Conservation (phyloP, 2,113 vertebrate species). For the Phrynosoma blainvillii region DNA sequence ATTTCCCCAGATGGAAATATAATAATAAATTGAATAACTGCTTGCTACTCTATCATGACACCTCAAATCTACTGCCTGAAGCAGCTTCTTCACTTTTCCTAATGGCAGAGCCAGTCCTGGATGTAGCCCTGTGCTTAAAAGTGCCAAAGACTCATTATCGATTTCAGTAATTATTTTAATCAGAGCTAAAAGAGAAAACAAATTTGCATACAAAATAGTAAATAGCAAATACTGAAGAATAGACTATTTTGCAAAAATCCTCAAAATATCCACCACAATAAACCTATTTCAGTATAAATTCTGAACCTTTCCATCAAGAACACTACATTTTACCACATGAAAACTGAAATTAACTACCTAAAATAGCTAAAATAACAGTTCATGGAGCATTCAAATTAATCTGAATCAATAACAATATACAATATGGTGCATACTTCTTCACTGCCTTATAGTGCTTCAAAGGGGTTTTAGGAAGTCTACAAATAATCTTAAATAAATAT, state of each 20-base stretch:
- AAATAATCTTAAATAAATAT: not conserved
- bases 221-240: not conserved
- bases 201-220: not conserved
- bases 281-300: not conserved
- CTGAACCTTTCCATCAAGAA: not conserved
- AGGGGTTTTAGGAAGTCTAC: not conserved
- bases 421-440: not conserved
- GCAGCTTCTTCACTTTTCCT: too few species aligned
- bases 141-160: not conserved
- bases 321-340: not conserved
- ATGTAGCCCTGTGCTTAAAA: not conserved
- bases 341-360: not conserved
- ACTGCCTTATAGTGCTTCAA: not conserved
- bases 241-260: not conserved
- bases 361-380: not conserved
- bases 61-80: too few species aligned
- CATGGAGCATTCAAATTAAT: not conserved
- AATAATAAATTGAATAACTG: too few species aligned
- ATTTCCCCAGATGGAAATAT: too few species aligned
- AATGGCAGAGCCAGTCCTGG: not conserved
- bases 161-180: not conserved
- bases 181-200: not conserved
- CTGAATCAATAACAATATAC: not conserved
- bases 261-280: not conserved
- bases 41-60: too few species aligned